phyloP scores from a whole-genome alignment of 2,113 vertebrate species.

The Ciconia stormi region DNA sequence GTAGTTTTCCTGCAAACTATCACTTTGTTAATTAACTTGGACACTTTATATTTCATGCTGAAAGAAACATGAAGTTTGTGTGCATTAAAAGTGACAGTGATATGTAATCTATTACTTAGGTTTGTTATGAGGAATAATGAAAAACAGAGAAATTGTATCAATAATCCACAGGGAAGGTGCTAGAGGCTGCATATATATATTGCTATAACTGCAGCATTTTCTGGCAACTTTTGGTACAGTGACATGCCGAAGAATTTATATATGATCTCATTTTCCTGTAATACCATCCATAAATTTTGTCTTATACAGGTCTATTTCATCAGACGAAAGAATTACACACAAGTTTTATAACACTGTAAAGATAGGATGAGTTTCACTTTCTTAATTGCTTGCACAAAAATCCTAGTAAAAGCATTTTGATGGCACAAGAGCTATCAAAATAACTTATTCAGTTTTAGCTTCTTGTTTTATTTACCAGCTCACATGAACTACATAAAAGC shows the following conservation, averaged over 20 bases:
- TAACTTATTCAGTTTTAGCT: neutral
- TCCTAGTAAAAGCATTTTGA: neutral
- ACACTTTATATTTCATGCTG: neutral
- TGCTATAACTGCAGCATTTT: neutral
- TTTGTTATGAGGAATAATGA: neutral
- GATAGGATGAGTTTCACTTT: neutral
- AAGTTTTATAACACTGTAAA: neutral
- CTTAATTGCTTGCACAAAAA: neutral
- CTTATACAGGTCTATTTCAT: neutral
- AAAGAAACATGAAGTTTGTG: neutral
- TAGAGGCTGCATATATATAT: neutral
- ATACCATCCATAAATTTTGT: neutral
- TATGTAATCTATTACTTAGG: neutral
- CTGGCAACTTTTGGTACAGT: neutral
- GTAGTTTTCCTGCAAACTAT: neutral
- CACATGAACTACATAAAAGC: neutral
- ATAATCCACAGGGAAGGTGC: neutral
- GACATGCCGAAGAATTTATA: neutral
- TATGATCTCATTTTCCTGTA: neutral
- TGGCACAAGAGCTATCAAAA: neutral
- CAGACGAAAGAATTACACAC: neutral
- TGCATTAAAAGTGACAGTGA: neutral
- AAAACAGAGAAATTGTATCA: neutral
- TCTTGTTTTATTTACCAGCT: neutral
- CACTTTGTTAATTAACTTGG: neutral